These are phyloP conservation scores for Lithophane socia DNA, from an alignment of 2,888 invertebrate genomes.

Conservation along the genomic window DNA sequence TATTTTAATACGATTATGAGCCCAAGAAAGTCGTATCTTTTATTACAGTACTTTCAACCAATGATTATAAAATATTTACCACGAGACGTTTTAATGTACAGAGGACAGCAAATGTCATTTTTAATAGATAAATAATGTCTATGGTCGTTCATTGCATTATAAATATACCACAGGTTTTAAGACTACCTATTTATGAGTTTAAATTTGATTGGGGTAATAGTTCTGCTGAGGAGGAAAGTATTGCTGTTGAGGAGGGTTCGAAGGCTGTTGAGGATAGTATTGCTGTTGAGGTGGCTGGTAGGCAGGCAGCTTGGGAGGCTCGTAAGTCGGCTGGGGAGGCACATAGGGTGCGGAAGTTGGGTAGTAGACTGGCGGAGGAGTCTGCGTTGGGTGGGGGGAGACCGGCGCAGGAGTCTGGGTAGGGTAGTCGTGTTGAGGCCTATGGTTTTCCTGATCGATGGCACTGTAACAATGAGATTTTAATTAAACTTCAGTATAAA, in stretches of 20 bases:
- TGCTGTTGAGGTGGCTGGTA: slow-evolving; percentile 56
- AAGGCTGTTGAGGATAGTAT: too few species aligned
- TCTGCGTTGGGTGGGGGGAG: slow-evolving; percentile 31
- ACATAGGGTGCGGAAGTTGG: slow-evolving; percentile 79
- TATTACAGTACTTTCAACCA: slow-evolving; percentile 23
- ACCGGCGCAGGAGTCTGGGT: slow-evolving; percentile 68
- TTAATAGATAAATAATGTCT: slow-evolving; percentile 47
- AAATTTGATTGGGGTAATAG: slow-evolving; percentile 66
- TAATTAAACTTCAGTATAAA: neutral
- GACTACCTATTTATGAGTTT: slow-evolving; percentile 55
- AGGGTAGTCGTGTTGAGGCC: slow-evolving; percentile 46
- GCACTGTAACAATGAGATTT: slow-evolving; percentile 54
- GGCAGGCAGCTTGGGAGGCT: slow-evolving; percentile 39
- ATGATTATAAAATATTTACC: slow-evolving; percentile 26
- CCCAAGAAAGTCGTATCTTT: slow-evolving; percentile 30
- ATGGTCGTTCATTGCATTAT: slow-evolving; percentile 44
- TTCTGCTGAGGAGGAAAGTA: slow-evolving; percentile 46
- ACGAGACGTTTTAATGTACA: slow-evolving; percentile 53
- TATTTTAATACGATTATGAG: slow-evolving; percentile 25
- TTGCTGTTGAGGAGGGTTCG: slow-evolving; percentile 38
- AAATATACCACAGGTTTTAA: slow-evolving; percentile 40
- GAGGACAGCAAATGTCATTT: slow-evolving; percentile 36
- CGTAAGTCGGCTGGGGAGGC: slow-evolving; percentile 66
- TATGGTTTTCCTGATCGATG: neutral
- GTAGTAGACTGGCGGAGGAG: slow-evolving; percentile 69